A percentile compares a stretch with the other conserved stretches of the same genome.
Conservation (phyloP, 2,888 invertebrate species). For the Tipula helvola region DNA sequence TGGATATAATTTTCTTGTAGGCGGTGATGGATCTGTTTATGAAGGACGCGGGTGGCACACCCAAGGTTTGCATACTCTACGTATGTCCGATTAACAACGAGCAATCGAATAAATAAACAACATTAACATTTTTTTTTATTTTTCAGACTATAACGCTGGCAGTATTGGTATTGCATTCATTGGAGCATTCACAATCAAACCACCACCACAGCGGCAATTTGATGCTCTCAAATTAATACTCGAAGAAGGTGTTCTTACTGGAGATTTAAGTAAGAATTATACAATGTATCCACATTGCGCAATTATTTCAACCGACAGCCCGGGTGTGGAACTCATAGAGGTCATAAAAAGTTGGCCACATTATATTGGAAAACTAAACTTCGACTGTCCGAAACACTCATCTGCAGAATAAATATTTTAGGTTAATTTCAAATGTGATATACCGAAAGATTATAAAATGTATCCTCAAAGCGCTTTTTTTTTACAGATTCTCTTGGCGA, state of each 20-base stretch:
- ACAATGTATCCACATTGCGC: slow-evolving; percentile 56
- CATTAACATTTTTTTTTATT: not conserved
- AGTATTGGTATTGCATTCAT: slow-evolving; percentile 62
- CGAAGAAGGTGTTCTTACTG: slow-evolving; percentile 44
- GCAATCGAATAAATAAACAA: not conserved
- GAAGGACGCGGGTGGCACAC: slow-evolving; percentile 62
- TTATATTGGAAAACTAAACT: slow-evolving; percentile 27
- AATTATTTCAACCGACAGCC: slow-evolving; percentile 51
- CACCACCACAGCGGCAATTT: slow-evolving; percentile 42
- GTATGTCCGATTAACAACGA: slow-evolving; percentile 11
- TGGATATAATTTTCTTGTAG: slow-evolving; percentile 65
- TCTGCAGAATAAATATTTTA: not conserved
- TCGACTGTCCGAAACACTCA: not conserved
- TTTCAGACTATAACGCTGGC: slow-evolving; percentile 44
- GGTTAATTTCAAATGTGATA: not conserved
- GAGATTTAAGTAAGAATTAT: slow-evolving; percentile 50
- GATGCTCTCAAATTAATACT: slow-evolving; percentile 49
- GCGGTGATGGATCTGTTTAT: slow-evolving; percentile 64
- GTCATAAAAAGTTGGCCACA: slow-evolving; percentile 58
- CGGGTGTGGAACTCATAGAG: slow-evolving; percentile 50
- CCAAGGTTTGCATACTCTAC: slow-evolving; percentile 55
- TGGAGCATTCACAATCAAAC: slow-evolving; percentile 49
- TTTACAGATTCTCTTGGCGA: slow-evolving; percentile 59
- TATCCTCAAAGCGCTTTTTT: slow-evolving; percentile 54
- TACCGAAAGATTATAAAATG: slow-evolving; percentile 46